phyloP scores from a whole-genome alignment of 2,113 vertebrate species.

The Ochotona princeps region DNA sequence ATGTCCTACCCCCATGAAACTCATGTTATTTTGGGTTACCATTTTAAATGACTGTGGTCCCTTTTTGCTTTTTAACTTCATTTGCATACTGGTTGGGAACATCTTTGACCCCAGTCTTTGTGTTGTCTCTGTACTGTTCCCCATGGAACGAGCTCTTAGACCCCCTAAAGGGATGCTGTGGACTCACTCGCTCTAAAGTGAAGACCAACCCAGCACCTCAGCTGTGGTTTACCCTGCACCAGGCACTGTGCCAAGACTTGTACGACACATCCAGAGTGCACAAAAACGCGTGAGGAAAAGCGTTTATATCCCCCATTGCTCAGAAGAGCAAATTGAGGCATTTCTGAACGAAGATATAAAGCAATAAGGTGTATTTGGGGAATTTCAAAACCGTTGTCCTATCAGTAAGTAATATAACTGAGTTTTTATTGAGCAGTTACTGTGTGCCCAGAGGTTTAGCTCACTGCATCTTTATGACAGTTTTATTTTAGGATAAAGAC shows the following conservation, averaged over 20 bases:
- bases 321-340: background rate
- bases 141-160: background rate
- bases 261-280: background rate
- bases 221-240: background rate
- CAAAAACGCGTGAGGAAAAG: background rate
- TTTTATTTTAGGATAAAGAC: background rate
- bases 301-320: background rate
- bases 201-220: background rate
- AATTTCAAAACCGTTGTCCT: background rate
- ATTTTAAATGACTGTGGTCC: background rate
- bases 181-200: background rate
- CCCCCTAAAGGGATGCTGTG: background rate
- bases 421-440: background rate
- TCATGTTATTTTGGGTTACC: background rate
- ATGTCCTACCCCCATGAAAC: background rate
- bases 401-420: background rate
- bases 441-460: background rate
- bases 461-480: constrained; percentile 14
- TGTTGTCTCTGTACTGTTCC: background rate
- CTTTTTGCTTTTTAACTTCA: background rate
- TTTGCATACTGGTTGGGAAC: background rate
- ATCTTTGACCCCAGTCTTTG: background rate
- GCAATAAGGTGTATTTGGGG: background rate
- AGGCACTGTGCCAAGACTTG: background rate
- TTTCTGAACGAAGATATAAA: background rate